These are phyloP conservation scores for Drosophila crucigera DNA, from an alignment of 2,888 invertebrate species.

Conservation along the genomic window DNA sequence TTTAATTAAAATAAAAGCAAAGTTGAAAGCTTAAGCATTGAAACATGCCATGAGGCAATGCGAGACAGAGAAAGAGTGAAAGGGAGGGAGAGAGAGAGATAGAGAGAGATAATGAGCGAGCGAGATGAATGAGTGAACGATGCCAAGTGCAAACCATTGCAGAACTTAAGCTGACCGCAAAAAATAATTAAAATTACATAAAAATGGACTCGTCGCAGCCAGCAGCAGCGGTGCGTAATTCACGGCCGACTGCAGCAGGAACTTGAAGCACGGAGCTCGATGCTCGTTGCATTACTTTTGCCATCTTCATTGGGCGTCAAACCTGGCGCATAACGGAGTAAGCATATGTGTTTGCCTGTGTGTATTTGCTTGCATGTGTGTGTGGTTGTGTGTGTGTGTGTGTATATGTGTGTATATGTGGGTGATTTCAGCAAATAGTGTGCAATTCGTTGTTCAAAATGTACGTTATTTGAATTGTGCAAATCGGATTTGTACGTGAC, in stretches of 20 bases:
- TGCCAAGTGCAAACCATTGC: constrained; percentile 35
- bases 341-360: constrained; percentile 31
- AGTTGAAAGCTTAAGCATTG: constrained; percentile 63
- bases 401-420: constrained; percentile 20
- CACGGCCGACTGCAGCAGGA: constrained; percentile 46
- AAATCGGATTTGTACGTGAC: constrained; percentile 80
- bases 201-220: constrained; percentile 27
- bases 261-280: not conserved
- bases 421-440: constrained; percentile 66
- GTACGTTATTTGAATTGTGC: constrained; percentile 78
- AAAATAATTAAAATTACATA: constrained; percentile 79
- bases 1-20: constrained; percentile 81
- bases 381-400: not conserved
- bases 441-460: constrained; percentile 62
- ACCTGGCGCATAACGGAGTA: constrained; percentile 33
- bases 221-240: constrained; percentile 46
- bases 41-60: constrained; percentile 46
- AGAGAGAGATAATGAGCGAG: not conserved
- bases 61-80: not conserved
- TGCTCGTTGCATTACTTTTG: constrained; percentile 27
- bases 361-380: not conserved
- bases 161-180: constrained; percentile 75
- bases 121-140: constrained; percentile 20
- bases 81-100: not conserved
- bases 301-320: constrained; percentile 55